Evolutionary conservation across 2,113 vertebrate species (phyloP).

Genomic region (Alexandromys fortis): DNA sequence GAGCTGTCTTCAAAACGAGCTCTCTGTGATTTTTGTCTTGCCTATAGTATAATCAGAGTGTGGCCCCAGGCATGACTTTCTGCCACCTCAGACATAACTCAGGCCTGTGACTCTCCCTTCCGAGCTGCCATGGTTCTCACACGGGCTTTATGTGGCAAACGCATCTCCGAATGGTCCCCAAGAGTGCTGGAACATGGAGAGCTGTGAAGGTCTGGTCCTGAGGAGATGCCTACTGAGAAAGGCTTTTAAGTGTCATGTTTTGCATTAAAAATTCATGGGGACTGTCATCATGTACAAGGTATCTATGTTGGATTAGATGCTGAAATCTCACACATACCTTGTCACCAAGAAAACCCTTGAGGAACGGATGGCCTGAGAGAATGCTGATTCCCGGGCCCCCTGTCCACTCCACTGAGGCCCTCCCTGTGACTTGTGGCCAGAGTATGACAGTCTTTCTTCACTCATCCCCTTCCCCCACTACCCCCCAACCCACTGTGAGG

Average conservation of each 20-base stretch:
- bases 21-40: neutral
- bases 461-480: neutral
- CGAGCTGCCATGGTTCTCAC: fast-evolving
- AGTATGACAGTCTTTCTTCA: fast-evolving
- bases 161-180: fast-evolving
- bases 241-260: neutral
- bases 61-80: fast-evolving
- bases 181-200: fast-evolving
- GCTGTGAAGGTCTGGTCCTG: fast-evolving
- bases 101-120: neutral
- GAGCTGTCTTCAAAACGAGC: neutral
- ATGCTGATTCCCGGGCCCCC: neutral
- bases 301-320: neutral
- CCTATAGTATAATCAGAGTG: neutral
- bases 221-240: neutral
- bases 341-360: neutral
- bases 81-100: neutral
- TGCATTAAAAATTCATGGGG: constrained; percentile 21
- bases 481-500: too few relatives aligned
- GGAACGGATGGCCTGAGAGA: neutral
- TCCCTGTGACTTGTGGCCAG: neutral
- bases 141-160: neutral
- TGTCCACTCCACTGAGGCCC: neutral
- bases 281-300: neutral
- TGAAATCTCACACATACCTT: neutral